Evolutionary conservation across 37 sponge, comb jelly and placozoan species (phyloP), one percentile per base, ranked within the genome.

Genomic region (Halisarca cf. caerulea): DNA sequence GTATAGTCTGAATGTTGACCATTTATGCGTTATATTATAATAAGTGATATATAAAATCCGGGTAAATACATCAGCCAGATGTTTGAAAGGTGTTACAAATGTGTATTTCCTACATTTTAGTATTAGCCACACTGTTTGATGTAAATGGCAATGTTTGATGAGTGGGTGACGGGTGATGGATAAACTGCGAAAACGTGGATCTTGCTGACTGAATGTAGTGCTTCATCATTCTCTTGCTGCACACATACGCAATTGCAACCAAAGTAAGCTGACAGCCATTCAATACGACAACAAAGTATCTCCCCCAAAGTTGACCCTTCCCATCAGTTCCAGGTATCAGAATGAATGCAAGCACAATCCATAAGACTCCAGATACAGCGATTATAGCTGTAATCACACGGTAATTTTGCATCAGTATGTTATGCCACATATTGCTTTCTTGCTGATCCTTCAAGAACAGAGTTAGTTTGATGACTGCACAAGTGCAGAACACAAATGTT

Each of bases 231-330:
- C 11, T 47, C 51, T 47, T 47, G 11, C 51, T 47, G 51, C 51
- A 47, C 6, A 47, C 51, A 47, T 47, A 47, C 9, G 79, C 58
- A 1, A 83, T 20, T 21, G 54, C 70, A 0, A 88, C 53, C 41
- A 57, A 7, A 30, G 83, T 34, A 20, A 79, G 84, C 35, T 84
- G 89, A 20, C 69, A 69, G 59, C 80, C 79, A 58, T 79, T 88
- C 33, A 88, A 43, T 42, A 84, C 74, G 20, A 89, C 68, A 43
- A 89, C 84, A 2, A 40, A 25, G 53, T 89, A 89, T 74, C 81
- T 80, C 18, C 60, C 75, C 85, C 85, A 84, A 6, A 47, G 51
- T 11, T 47, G 9, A 47, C 9, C 6, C 6, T 11, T 47, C 9
- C 51, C 9, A 45, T 23, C 55, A 0, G 27, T 57, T 23, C 61